Evolutionary conservation across 2,797 vertebrate species (phyloP).

Genomic region (Sternarchorhynchus goeldii): DNA sequence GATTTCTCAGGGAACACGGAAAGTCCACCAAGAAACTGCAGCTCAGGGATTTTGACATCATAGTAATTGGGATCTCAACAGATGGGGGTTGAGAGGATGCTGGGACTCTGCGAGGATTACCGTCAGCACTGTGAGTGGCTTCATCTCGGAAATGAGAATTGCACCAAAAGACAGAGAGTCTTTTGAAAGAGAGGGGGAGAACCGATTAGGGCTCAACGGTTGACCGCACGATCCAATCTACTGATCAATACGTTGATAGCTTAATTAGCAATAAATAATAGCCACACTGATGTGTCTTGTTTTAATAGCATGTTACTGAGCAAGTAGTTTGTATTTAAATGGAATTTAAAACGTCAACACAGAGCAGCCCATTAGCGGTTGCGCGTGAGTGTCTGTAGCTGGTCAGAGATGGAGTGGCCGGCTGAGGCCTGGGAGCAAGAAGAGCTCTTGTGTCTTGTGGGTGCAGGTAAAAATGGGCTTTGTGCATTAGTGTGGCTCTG

Average conservation of each 20-base stretch:
- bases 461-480: neutral
- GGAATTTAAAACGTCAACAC: neutral
- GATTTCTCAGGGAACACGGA: slow-evolving; percentile 1
- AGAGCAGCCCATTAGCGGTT: neutral
- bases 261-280: slow-evolving; percentile 17
- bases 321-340: slow-evolving; percentile 11
- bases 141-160: neutral
- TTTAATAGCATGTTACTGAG: slow-evolving; percentile 10
- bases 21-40: neutral
- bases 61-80: slow-evolving; percentile 8
- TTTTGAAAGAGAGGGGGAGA: too few species aligned
- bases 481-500: slow-evolving; percentile 24
- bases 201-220: neutral
- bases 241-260: slow-evolving; percentile 1
- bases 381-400: neutral
- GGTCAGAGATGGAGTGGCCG: neutral
- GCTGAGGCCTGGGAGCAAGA: neutral
- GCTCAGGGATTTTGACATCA: neutral
- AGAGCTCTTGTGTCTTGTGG: neutral
- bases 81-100: neutral
- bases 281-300: neutral
- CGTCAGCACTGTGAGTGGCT: neutral
- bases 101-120: slow-evolving; percentile 2
- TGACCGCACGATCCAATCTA: slow-evolving; percentile 1
- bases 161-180: neutral